A percentile compares a stretch with the other conserved stretches of the same genome.
Evolutionary conservation across 2,888 invertebrate genomes (phyloP).

Genomic region (Harpalus rubripes): DNA sequence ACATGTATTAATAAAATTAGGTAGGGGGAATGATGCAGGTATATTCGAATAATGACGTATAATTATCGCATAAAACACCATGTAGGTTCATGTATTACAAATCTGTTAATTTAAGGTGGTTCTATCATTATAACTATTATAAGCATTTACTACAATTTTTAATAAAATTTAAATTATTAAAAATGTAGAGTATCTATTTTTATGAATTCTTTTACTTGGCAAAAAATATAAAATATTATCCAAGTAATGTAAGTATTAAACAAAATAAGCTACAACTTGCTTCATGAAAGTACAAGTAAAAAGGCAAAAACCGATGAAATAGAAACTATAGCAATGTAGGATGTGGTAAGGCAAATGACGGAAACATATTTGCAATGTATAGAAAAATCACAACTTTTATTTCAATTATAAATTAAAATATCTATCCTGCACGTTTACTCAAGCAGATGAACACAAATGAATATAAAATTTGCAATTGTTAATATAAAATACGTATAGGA

Average conservation of each 20-base stretch:
- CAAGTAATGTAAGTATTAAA: too few species aligned
- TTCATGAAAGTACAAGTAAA: too few species aligned
- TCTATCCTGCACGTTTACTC: conserved; percentile 17
- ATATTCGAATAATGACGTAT: background rate
- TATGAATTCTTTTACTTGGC: too few species aligned
- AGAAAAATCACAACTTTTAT: conserved; percentile 58
- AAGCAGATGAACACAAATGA: conserved; percentile 57
- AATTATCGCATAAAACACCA: too few species aligned
- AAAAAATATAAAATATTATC: too few species aligned
- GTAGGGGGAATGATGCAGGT: background rate
- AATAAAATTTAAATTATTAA: too few species aligned
- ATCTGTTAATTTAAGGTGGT: too few species aligned
- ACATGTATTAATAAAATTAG: background rate
- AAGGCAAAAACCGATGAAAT: background rate
- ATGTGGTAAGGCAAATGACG: background rate
- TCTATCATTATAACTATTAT: too few species aligned
- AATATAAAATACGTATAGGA: conserved; percentile 61
- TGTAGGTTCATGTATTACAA: too few species aligned
- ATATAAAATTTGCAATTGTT: conserved; percentile 58
- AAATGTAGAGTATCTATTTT: too few species aligned
- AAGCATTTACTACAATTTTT: too few species aligned
- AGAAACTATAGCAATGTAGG: background rate
- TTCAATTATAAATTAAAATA: conserved; percentile 52
- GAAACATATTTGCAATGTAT: conserved; percentile 32
- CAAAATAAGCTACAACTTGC: too few species aligned